A percentile compares a stretch with the other conserved stretches of the same genome.
Evolutionary conservation across 2,888 invertebrate species (phyloP).

Genomic region (Tortricodes alternella): DNA sequence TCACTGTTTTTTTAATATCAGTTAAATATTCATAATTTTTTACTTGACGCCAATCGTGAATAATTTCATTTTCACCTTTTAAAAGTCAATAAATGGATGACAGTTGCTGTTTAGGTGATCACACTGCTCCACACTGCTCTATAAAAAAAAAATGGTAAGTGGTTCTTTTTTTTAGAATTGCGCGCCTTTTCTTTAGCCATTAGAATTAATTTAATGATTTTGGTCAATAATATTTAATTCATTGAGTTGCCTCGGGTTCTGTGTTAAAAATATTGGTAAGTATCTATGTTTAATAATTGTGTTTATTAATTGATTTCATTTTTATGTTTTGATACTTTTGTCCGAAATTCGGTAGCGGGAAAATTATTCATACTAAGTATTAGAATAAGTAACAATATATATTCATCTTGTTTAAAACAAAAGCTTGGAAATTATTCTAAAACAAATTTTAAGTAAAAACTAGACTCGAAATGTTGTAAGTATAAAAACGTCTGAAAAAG

Average conservation of each 20-base stretch:
- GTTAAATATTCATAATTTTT: not conserved
- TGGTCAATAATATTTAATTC: not conserved
- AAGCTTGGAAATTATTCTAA: constrained; percentile 49
- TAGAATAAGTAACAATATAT: constrained; percentile 52
- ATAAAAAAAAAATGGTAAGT: not conserved
- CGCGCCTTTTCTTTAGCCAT: not conserved
- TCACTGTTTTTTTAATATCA: not conserved
- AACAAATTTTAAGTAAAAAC: constrained; percentile 10
- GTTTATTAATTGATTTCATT: not conserved
- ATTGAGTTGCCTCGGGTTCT: too few species aligned
- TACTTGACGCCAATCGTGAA: constrained; percentile 2
- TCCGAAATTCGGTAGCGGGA: not conserved
- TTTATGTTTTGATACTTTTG: not conserved
- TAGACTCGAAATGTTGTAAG: constrained; percentile 23
- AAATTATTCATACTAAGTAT: constrained; percentile 33
- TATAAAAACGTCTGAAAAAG: constrained; percentile 29
- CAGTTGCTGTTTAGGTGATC: not conserved
- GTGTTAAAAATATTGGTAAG: not conserved
- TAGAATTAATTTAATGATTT: not conserved
- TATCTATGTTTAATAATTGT: not conserved
- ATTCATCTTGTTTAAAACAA: constrained; percentile 62
- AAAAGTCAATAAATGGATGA: not conserved
- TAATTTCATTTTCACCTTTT: constrained; percentile 4
- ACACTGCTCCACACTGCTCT: not conserved
- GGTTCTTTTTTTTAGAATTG: not conserved